These are phyloP conservation scores for Tribolium castaneum DNA, from an alignment of 1,140 invertebrate species.

Conservation along the genomic window DNA sequence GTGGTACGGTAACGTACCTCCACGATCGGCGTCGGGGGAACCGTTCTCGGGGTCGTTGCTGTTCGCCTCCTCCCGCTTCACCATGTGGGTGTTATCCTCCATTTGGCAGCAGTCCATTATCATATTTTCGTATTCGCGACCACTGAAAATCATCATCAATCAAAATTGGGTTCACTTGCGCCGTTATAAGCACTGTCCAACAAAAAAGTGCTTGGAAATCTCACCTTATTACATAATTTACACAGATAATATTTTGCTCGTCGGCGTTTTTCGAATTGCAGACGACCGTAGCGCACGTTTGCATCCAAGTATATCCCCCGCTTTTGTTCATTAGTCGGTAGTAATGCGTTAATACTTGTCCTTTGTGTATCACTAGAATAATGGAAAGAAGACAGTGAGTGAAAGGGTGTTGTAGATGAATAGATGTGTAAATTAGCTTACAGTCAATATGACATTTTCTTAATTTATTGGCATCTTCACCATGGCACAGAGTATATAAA, in stretches of 20 bases:
- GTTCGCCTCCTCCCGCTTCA: slow-evolving; percentile 82
- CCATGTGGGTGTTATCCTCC: slow-evolving; percentile 79
- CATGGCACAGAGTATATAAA: slow-evolving; percentile 93
- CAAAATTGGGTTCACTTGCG: slow-evolving; percentile 20
- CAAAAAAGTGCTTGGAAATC: no score
- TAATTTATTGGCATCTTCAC: slow-evolving; percentile 92
- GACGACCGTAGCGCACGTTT: slow-evolving; percentile 96
- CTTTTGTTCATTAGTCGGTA: slow-evolving; percentile 96
- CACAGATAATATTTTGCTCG: slow-evolving; percentile 95
- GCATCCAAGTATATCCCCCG: slow-evolving; percentile 95
- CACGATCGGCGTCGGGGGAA: slow-evolving; percentile 84
- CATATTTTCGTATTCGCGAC: slow-evolving; percentile 88
- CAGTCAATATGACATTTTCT: slow-evolving; percentile 93
- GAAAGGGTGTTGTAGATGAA: slow-evolving; percentile 17
- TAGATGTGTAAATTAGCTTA: slow-evolving; percentile 71
- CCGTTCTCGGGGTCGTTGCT: slow-evolving; percentile 86
- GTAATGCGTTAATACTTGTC: slow-evolving; percentile 96
- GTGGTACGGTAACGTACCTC: slow-evolving; percentile 69
- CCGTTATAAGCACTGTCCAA: no score
- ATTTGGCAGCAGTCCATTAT: slow-evolving; percentile 94
- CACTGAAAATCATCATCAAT: slow-evolving; percentile 71
- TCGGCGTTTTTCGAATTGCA: slow-evolving; percentile 95
- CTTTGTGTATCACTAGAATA: slow-evolving; percentile 90
- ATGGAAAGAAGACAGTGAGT: slow-evolving; percentile 37
- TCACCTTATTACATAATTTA: slow-evolving; percentile 95